These are phyloP conservation scores for Athene cunicularia DNA, from an alignment of 2,113 vertebrate genomes.

Conservation along the genomic window DNA sequence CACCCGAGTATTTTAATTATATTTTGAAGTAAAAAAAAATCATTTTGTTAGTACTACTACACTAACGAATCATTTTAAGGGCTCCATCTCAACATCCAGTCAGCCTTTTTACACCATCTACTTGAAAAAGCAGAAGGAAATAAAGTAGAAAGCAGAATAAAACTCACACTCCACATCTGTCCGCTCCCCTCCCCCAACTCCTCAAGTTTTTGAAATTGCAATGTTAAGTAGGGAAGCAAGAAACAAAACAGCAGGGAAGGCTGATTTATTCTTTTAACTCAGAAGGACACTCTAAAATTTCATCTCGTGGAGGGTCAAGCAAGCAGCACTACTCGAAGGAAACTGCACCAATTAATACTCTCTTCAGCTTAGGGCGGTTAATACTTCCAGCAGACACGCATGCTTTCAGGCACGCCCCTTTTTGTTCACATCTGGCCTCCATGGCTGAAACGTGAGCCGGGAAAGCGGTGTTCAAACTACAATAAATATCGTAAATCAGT, in stretches of 20 bases:
- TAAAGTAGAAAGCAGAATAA: neutral
- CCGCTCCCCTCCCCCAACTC: neutral
- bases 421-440: neutral
- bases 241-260: neutral
- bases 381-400: neutral
- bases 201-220: neutral
- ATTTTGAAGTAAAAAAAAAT: neutral
- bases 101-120: neutral
- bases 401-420: conserved; percentile 7
- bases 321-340: neutral
- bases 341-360: neutral
- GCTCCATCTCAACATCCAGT: neutral
- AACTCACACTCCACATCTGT: neutral
- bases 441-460: neutral
- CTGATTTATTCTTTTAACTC: neutral
- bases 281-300: neutral
- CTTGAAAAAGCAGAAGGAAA: neutral
- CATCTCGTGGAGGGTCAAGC: neutral
- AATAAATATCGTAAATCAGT: accelerated
- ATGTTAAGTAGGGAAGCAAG: neutral
- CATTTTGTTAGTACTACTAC: neutral
- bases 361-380: neutral
- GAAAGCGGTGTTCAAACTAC: neutral
- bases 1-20: neutral
- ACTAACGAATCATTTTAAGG: neutral